Evolutionary conservation across 2,797 vertebrate genomes (phyloP).

Genomic region (Pogonophryne albipinna): DNA sequence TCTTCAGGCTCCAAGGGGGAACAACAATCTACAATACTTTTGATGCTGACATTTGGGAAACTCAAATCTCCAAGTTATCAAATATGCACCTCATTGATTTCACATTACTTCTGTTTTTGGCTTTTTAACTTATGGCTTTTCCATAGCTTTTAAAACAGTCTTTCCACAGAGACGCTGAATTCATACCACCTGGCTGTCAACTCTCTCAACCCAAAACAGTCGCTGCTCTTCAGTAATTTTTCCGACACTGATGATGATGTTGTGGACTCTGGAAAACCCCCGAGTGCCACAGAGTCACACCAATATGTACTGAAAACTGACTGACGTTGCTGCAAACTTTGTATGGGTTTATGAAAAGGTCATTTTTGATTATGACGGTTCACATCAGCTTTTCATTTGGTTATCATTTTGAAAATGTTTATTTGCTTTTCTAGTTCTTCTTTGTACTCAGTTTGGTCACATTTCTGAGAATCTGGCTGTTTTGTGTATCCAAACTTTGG

Average conservation of each 20-base stretch:
- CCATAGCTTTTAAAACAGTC: no score
- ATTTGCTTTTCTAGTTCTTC: slow-evolving; percentile 10
- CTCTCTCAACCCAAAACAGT: slow-evolving; percentile 16
- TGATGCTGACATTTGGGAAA: not conserved
- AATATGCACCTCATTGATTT: not conserved
- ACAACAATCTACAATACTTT: not conserved
- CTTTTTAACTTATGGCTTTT: no score
- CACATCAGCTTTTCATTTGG: not conserved
- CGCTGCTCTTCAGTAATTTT: slow-evolving; percentile 24
- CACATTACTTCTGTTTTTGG: not conserved
- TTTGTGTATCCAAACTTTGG: not conserved
- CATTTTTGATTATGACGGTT: not conserved
- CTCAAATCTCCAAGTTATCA: not conserved
- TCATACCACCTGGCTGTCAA: slow-evolving; percentile 25
- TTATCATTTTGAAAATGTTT: no score
- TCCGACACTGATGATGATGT: slow-evolving; percentile 25
- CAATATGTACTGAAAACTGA: no score
- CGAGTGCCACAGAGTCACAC: slow-evolving; percentile 14
- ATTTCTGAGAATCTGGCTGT: not conserved
- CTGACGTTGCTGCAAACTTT: slow-evolving; percentile 4
- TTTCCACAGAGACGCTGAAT: slow-evolving; percentile 12
- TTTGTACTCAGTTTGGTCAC: not conserved
- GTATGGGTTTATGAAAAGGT: not conserved
- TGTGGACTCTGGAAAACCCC: slow-evolving; percentile 59
- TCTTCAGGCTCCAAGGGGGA: not conserved